Evolutionary conservation across 2,888 invertebrate species (phyloP).

Genomic region (Tachina fera): DNA sequence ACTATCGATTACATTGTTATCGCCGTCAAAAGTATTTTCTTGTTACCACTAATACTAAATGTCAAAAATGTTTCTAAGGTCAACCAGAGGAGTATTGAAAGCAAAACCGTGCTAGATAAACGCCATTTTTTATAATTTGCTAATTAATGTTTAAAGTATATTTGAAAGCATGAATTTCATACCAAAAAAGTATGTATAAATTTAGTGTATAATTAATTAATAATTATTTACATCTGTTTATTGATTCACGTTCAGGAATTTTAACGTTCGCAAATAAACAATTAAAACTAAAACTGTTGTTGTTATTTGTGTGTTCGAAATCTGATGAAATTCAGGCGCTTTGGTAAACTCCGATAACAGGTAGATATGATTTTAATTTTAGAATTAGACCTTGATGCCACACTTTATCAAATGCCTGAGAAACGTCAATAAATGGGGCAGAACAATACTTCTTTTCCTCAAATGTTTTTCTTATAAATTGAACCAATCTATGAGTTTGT

Average conservation of each 20-base stretch:
- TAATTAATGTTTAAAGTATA: background rate
- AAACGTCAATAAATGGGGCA: too few species aligned
- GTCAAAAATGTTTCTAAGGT: background rate
- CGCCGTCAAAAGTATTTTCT: background rate
- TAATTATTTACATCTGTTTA: background rate
- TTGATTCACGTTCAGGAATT: background rate
- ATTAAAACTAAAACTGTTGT: background rate
- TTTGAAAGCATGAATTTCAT: background rate
- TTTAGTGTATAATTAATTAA: background rate
- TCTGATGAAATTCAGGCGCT: conserved; percentile 1
- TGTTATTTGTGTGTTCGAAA: background rate
- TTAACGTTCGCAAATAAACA: conserved; percentile 14
- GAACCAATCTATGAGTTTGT: too few species aligned
- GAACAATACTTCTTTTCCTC: too few species aligned
- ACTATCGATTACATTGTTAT: background rate
- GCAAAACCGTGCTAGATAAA: background rate
- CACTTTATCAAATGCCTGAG: too few species aligned
- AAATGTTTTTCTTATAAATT: too few species aligned
- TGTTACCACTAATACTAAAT: background rate
- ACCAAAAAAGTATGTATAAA: background rate
- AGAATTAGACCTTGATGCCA: too few species aligned
- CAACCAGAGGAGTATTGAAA: background rate
- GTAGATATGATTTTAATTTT: too few species aligned
- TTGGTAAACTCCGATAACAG: conserved; percentile 4
- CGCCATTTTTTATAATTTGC: background rate